Evolutionary conservation across 2,888 invertebrate species (phyloP).

Genomic region (Drosophila kokeensis): DNA sequence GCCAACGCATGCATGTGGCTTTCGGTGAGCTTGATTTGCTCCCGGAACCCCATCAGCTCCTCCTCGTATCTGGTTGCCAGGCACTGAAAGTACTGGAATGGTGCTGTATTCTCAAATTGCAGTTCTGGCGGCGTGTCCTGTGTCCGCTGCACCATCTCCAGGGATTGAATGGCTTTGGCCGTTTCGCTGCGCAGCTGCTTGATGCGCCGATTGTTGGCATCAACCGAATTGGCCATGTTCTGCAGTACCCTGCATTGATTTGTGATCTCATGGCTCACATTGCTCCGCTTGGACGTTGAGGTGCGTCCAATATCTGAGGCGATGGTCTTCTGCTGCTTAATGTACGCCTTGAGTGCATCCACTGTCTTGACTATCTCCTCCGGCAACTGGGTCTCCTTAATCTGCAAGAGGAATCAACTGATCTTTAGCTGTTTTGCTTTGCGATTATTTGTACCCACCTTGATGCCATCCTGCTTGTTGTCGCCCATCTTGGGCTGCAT

Average conservation of each 20-base stretch:
- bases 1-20: conserved; percentile 89
- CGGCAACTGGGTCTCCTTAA: conserved; percentile 87
- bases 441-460: conserved; percentile 48
- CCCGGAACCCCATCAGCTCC: conserved; percentile 89
- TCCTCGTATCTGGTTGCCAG: conserved; percentile 90
- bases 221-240: conserved; percentile 83
- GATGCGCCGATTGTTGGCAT: conserved; percentile 84
- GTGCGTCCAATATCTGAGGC: conserved; percentile 93
- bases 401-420: conserved; percentile 40
- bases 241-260: conserved; percentile 81
- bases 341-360: conserved; percentile 92
- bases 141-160: conserved; percentile 92
- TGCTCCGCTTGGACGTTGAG: conserved; percentile 85
- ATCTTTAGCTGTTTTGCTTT: background rate
- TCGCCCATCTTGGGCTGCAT: conserved; percentile 84
- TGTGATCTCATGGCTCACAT: conserved; percentile 82
- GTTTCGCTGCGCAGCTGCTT: conserved; percentile 88
- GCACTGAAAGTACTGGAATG: conserved; percentile 89
- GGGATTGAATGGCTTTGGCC: conserved; percentile 89
- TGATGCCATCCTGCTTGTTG: conserved; percentile 83
- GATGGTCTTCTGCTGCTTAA: conserved; percentile 93
- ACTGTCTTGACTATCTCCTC: conserved; percentile 92
- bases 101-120: conserved; percentile 91
- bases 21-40: conserved; percentile 90
- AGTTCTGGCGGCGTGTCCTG: conserved; percentile 91